Conservation (phyloP, 2,113 vertebrate genomes). For the Tor tambroides region DNA sequence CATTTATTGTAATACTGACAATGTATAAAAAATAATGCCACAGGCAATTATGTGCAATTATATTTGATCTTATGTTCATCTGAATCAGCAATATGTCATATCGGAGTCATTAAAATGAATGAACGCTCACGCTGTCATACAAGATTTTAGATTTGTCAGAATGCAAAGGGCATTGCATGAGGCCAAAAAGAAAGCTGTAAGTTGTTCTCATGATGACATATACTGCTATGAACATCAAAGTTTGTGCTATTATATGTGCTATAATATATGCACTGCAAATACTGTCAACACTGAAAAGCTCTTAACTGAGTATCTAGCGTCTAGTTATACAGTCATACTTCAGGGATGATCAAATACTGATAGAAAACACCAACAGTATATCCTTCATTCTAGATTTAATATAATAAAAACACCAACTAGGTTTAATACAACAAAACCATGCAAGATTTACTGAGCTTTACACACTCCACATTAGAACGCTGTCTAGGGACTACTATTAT, state of each 20-base stretch:
- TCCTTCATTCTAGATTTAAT: background rate
- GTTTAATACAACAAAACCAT: background rate
- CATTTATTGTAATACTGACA: background rate
- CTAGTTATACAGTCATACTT: background rate
- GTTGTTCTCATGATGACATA: too few species aligned
- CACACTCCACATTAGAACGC: background rate
- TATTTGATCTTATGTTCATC: background rate
- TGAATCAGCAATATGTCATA: conserved; percentile 24
- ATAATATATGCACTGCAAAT: background rate
- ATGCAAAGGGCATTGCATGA: too few species aligned
- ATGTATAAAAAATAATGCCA: background rate
- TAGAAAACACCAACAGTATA: background rate
- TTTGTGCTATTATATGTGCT: background rate
- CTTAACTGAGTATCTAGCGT: background rate
- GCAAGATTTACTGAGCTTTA: background rate
- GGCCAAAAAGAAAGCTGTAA: too few species aligned
- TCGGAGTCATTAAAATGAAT: background rate
- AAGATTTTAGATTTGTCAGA: too few species aligned
- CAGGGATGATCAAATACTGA: background rate
- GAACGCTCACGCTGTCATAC: conserved; percentile 4
- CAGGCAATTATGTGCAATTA: conserved; percentile 32
- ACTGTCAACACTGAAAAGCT: background rate
- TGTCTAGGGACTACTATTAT: background rate
- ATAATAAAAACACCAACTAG: background rate
- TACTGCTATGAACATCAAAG: background rate